phyloP scores from a whole-genome alignment of 2,797 vertebrate genomes.

The Cynodonichthys magdalenae region DNA sequence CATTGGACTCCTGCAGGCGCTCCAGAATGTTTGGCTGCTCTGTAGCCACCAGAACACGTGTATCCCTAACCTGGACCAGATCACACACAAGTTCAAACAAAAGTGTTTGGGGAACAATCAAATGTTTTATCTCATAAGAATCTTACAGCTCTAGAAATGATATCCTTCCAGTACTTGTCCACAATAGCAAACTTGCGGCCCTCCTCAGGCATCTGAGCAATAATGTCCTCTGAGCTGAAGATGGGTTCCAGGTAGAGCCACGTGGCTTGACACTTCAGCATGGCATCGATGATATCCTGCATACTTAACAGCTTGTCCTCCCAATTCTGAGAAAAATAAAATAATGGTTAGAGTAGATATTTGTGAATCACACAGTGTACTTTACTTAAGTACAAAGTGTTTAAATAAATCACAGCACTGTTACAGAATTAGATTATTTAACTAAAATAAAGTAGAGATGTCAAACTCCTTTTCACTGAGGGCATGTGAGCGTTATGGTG shows the following conservation, averaged over 20 bases:
- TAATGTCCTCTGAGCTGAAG: slow-evolving; percentile 94
- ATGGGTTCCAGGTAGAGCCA: slow-evolving; percentile 96
- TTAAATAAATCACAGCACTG: background rate
- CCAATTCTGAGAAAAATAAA: slow-evolving; percentile 82
- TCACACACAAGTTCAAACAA: slow-evolving; percentile 10
- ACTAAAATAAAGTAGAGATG: too few relatives aligned
- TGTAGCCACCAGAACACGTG: slow-evolving; percentile 86
- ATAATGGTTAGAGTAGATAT: background rate
- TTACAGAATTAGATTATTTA: background rate
- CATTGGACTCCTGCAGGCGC: slow-evolving; percentile 87
- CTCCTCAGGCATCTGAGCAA: slow-evolving; percentile 94
- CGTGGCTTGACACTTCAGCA: slow-evolving; percentile 89
- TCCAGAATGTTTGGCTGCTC: slow-evolving; percentile 87
- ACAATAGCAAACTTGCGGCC: slow-evolving; percentile 88
- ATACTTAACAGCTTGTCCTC: slow-evolving; percentile 87
- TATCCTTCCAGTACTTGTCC: slow-evolving; percentile 87
- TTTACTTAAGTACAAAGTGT: too few relatives aligned
- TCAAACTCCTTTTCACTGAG: too few relatives aligned
- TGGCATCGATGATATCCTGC: slow-evolving; percentile 89
- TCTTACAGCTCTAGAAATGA: slow-evolving; percentile 87
- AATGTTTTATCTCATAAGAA: background rate
- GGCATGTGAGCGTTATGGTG: too few relatives aligned
- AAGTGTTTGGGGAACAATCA: background rate
- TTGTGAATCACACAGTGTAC: background rate
- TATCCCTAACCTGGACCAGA: slow-evolving; percentile 84